Evolutionary conservation across 2,888 invertebrate species (phyloP), one percentile per base, ranked within the genome.

Genomic region (Polymixis flavicincta): DNA sequence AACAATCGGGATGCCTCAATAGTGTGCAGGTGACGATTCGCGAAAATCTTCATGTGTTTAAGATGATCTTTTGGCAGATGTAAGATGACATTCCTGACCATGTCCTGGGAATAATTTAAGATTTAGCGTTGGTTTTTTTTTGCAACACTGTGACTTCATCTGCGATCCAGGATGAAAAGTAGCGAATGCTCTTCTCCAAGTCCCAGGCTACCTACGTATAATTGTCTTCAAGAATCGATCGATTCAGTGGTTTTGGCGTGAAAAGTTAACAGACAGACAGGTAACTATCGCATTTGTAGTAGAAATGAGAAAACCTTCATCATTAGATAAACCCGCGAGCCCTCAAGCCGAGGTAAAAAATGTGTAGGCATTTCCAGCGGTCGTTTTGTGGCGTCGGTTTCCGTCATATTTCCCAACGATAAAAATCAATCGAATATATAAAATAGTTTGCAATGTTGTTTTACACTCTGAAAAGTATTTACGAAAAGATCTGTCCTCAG

Each of bases 261-360:
- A 42, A 42, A 37, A 37, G 9, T 9, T 61, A n/a, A 37, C 19
- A 60, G 8, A 37, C n/a, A 42, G 37, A 61, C 14, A 45, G 6
- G 0, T 42, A 45, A 28, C 19, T 64, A 28, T 48, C 28, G 5
- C 9, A 64, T 48, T 63, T 45, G 13, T 19, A 25, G 7, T 28
- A 25, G 5, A 48, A 22, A 28, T 48, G 45, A 13, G 1, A 64
- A 37, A 54, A 97, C 97, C 92, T 97, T 97, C 87, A 98, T 97
- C 14, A 98, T 91, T 92, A 97, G 97, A 86, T 97, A 97, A 89
- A 98, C 96, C 83, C 97, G 94, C 90, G 97, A 96, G 88, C 97
- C 97, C 88, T 98, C 98, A 75, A 98, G 92, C 86, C 97, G 97
- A 0, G 97, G 97, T 69, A 97, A 90, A 88, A 97, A 97, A 89